Conservation (phyloP, 2,888 invertebrate species). For the Byasa hedistus region DNA sequence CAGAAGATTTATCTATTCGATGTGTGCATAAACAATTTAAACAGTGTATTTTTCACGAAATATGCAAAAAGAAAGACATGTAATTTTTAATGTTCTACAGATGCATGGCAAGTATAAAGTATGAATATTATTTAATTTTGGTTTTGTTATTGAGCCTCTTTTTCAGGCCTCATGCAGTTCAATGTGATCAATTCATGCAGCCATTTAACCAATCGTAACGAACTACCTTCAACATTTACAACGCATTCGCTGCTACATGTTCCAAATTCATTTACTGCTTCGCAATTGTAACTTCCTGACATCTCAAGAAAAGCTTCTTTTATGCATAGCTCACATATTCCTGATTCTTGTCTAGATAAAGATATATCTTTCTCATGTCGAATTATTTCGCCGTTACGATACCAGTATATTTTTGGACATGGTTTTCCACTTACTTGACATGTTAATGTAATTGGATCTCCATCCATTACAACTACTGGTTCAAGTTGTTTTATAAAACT, state of each 20-base stretch:
- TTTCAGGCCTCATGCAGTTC: slow-evolving; percentile 33
- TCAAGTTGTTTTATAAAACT: slow-evolving; percentile 86
- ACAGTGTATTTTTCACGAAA: background rate
- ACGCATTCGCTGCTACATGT: slow-evolving; percentile 87
- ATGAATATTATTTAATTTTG: slow-evolving; percentile 29
- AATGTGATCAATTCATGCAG: slow-evolving; percentile 45
- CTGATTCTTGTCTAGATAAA: slow-evolving; percentile 87
- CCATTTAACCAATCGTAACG: slow-evolving; percentile 38
- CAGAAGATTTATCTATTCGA: background rate
- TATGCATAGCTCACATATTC: slow-evolving; percentile 88
- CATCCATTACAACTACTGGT: slow-evolving; percentile 91
- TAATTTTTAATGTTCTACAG: slow-evolving; percentile 46
- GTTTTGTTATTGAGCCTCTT: slow-evolving; percentile 26
- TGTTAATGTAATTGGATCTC: slow-evolving; percentile 88
- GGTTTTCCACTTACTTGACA: slow-evolving; percentile 89
- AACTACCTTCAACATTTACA: slow-evolving; percentile 89
- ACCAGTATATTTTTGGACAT: slow-evolving; percentile 90
- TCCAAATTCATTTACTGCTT: slow-evolving; percentile 90
- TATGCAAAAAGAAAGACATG: background rate
- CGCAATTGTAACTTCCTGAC: slow-evolving; percentile 91
- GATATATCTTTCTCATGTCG: slow-evolving; percentile 88
- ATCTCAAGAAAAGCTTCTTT: slow-evolving; percentile 95
- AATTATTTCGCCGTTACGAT: slow-evolving; percentile 85
- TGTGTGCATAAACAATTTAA: background rate
- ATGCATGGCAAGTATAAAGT: slow-evolving; percentile 62